phyloP scores from a whole-genome alignment of 2,888 invertebrate genomes.

The Dione juno region DNA sequence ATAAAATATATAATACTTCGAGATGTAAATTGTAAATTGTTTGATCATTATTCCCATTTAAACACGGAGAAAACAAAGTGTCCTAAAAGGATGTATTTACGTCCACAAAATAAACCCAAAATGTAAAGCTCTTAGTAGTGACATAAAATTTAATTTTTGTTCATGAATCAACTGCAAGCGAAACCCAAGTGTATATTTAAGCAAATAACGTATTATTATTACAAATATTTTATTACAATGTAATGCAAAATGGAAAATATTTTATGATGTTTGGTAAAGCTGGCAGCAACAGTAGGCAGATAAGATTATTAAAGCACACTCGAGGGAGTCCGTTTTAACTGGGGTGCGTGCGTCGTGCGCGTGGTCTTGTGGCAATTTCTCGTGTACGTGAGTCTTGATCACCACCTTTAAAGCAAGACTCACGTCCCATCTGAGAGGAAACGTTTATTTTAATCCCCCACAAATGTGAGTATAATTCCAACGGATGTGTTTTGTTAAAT shows the following conservation, averaged over 20 bases:
- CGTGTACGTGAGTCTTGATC: slow-evolving; percentile 71
- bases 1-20: not conserved
- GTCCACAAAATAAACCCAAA: too few species aligned
- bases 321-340: slow-evolving; percentile 52
- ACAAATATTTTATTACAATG: slow-evolving; percentile 2
- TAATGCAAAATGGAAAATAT: slow-evolving; percentile 22
- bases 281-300: slow-evolving; percentile 48
- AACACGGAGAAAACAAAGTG: too few species aligned
- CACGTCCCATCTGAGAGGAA: slow-evolving; percentile 65
- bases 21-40: too few species aligned
- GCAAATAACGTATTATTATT: not conserved
- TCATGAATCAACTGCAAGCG: not conserved
- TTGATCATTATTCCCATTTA: too few species aligned
- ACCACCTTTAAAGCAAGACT: slow-evolving; percentile 70
- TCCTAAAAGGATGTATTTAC: too few species aligned
- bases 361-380: slow-evolving; percentile 63
- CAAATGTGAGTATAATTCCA: slow-evolving; percentile 76
- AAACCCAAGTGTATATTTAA: not conserved
- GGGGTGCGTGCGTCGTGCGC: slow-evolving; percentile 56
- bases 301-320: slow-evolving; percentile 51
- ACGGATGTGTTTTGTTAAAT: slow-evolving; percentile 70
- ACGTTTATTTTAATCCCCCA: slow-evolving; percentile 76
- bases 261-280: slow-evolving; percentile 18
- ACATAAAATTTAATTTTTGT: not conserved
- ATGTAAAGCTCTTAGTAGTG: too few species aligned